Base-by-base conservation (phyloP, 2,888 invertebrate genomes). In the Oithona nana region DNA sequence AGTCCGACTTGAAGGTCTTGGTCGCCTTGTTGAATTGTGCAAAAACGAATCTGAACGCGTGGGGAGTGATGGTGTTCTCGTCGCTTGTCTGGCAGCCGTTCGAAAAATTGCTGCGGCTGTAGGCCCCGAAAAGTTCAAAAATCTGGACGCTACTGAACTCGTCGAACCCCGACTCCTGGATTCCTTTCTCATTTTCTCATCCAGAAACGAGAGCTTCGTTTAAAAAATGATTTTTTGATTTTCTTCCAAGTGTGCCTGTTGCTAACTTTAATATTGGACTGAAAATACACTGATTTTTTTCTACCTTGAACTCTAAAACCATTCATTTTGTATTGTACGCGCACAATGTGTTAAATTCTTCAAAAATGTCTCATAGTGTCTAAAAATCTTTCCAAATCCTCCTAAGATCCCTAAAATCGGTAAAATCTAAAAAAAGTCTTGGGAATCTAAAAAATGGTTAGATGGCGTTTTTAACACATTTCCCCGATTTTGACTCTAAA, bases 151-250 rank as follows among this genome's bases (percentile, higher is more conserved):
- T 2, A 80, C 81, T 63, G 84, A 86, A 68, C 77, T 87, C 71
- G 80, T 87, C 63, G 78, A 81, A 70, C 85, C 86, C 1, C 80
- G 83, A 69, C 74, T 86, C 13, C 79, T 86, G 74, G 86, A 87
- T 70, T 84, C 86, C 0, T 82, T 86, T 67, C 79, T 86, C 72
- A 76, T 83, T 48, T 86, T 85, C 72, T 85, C 86, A 0, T 81
- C 83, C 24, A 39, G 50, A 49, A 57, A 59, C 49, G 62, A 62
- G 26, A 62, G 62, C 39, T 62, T 62, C 56, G 62, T 62, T 39
- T 62, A 48, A 62, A n/a, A n/a, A n/a, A n/a, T n/a, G n/a, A n/a
- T n/a, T n/a, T n/a, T 26, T 20, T 54, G 20, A 11, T 39, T 39
- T 39, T 6, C 39, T 39, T 6, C 6, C 39, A 16, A 39, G 6